A percentile compares a stretch with the other conserved stretches of the same genome.
phyloP scores from a whole-genome alignment of 2,797 vertebrate species.

The Balearica regulorum region DNA sequence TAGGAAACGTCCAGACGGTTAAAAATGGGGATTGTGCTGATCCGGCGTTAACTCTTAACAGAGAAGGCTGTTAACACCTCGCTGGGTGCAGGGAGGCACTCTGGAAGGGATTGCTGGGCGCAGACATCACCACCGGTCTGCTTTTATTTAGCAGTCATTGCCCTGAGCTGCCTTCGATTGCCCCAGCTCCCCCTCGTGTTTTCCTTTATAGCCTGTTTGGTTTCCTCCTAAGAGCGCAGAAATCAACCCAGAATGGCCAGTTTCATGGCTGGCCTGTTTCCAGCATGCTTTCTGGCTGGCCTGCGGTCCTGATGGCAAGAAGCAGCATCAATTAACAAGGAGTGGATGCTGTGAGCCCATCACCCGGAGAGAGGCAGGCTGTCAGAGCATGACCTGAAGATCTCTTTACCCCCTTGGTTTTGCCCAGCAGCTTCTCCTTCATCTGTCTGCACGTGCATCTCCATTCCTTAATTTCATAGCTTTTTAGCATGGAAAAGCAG shows the following conservation, averaged over 20 bases:
- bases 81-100: not conserved
- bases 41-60: not conserved
- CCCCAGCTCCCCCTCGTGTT: not conserved
- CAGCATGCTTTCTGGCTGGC: not conserved
- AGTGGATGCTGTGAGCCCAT: not conserved
- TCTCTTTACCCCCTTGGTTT: not conserved
- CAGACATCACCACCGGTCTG: not conserved
- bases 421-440: not conserved
- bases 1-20: not conserved
- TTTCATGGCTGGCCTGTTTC: not conserved
- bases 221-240: not conserved
- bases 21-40: conserved; percentile 13
- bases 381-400: not conserved
- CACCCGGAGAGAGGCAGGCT: not conserved
- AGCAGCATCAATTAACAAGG: not conserved
- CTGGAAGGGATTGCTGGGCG: not conserved
- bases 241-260: not conserved
- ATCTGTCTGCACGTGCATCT: not conserved
- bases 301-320: not conserved
- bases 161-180: not conserved
- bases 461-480: not conserved
- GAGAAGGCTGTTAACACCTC: not conserved
- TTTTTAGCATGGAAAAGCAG: not conserved
- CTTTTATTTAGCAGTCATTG: not conserved
- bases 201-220: not conserved